phyloP scores from a whole-genome alignment of 2,888 invertebrate genomes.

The Malachius bipustulatus region DNA sequence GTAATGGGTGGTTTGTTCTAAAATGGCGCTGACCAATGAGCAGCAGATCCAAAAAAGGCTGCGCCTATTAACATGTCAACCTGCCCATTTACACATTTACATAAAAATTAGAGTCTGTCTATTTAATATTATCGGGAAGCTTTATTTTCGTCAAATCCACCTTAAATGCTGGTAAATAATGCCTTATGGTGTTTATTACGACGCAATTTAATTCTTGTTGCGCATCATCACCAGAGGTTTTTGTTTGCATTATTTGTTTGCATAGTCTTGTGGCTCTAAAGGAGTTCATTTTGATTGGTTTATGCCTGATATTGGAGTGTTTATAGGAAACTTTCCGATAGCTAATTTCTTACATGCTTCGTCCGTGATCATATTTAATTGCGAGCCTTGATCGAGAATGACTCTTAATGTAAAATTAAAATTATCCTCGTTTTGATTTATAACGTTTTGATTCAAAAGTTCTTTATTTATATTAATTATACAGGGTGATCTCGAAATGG shows the following conservation, averaged over 20 bases:
- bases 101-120: not conserved
- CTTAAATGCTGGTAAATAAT: not conserved
- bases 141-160: not conserved
- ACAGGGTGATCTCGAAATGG: too few species aligned
- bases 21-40: not conserved
- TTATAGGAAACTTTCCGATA: not conserved
- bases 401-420: too few species aligned
- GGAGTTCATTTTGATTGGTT: too few species aligned
- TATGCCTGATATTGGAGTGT: not conserved
- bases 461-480: too few species aligned
- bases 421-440: too few species aligned
- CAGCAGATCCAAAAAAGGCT: not conserved
- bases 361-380: too few species aligned
- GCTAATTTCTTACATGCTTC: conserved; percentile 2
- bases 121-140: conserved; percentile 1
- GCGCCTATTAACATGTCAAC: not conserved
- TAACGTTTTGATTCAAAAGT: too few species aligned
- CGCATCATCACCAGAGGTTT: not conserved
- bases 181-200: not conserved
- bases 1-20: too few species aligned
- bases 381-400: too few species aligned
- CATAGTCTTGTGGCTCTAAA: not conserved
- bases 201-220: too few species aligned
- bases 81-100: not conserved
- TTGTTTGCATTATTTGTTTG: not conserved